Evolutionary conservation across 2,797 vertebrate genomes (phyloP).

Genomic region (Micropoecilia bifurca): DNA sequence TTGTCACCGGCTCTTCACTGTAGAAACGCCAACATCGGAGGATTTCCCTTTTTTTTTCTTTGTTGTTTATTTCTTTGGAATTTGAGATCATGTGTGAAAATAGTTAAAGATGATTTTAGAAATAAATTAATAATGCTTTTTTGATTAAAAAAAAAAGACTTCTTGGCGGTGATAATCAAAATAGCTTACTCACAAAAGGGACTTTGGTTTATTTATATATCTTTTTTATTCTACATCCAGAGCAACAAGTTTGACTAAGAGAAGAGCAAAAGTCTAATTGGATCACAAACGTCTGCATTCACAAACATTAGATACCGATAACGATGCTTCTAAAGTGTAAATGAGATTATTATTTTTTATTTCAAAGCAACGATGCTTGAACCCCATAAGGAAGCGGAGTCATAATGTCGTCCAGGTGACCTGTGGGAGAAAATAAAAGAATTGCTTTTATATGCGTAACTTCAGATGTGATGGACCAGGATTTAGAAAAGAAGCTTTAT

Average conservation of each 20-base stretch:
- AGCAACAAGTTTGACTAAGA: background rate
- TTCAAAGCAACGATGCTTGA: background rate
- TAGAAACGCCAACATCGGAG: slow-evolving; percentile 95
- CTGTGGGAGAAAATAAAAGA: background rate
- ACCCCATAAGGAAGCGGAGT: background rate
- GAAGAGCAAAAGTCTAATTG: background rate
- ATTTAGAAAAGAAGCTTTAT: background rate
- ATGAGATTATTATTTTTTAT: background rate
- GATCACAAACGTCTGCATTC: background rate
- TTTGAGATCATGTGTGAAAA: slow-evolving; percentile 80
- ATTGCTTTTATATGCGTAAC: background rate
- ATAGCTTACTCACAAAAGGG: background rate
- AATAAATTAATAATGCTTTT: slow-evolving; percentile 78
- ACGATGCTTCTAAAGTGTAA: background rate
- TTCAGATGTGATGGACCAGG: background rate
- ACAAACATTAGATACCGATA: background rate
- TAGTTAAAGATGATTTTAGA: slow-evolving; percentile 81
- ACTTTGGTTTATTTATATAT: background rate
- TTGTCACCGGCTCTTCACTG: slow-evolving; percentile 95
- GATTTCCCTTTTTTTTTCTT: slow-evolving; percentile 52
- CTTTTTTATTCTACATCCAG: background rate
- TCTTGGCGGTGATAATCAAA: slow-evolving; percentile 59
- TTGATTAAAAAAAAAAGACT: slow-evolving; percentile 67
- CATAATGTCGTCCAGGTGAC: background rate
- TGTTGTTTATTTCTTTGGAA: slow-evolving; percentile 75